Percentiles rank a stretch among this genome's conserved stretches.
phyloP scores from a whole-genome alignment of 2,888 invertebrate species.

The Lycophotia porphyrea region DNA sequence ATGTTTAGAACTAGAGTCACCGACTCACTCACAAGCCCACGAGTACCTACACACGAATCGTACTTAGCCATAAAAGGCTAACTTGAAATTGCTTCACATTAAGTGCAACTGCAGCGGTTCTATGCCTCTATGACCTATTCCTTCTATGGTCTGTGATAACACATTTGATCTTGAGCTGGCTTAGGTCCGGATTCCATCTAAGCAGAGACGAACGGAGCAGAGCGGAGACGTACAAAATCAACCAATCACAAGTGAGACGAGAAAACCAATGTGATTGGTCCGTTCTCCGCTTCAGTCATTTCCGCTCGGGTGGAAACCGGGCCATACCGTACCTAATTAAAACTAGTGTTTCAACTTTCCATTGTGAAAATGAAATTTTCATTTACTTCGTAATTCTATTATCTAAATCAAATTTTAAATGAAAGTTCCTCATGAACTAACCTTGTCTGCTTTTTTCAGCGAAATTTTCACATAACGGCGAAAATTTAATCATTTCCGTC shows the following conservation, averaged over 20 bases:
- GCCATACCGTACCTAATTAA: neutral
- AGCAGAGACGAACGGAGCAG: neutral
- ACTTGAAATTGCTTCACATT: neutral
- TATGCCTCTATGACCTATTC: neutral
- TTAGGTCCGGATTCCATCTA: neutral
- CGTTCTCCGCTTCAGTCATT: neutral
- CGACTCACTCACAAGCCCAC: neutral
- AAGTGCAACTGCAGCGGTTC: neutral
- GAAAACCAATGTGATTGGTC: neutral
- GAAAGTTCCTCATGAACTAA: neutral
- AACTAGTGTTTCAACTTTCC: neutral
- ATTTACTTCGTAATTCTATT: neutral
- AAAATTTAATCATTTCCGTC: slow-evolving; percentile 66
- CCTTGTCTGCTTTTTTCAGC: slow-evolving; percentile 55
- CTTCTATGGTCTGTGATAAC: neutral
- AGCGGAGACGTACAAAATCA: neutral
- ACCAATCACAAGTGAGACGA: neutral
- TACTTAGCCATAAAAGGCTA: neutral
- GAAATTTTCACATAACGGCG: slow-evolving; percentile 67
- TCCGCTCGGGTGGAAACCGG: neutral
- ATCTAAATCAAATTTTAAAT: neutral
- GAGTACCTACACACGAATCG: neutral
- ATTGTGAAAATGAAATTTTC: neutral
- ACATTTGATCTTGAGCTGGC: neutral
- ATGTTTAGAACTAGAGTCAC: neutral